Base-by-base conservation (phyloP, 2,113 vertebrate genomes). In the Clarias magur region DNA sequence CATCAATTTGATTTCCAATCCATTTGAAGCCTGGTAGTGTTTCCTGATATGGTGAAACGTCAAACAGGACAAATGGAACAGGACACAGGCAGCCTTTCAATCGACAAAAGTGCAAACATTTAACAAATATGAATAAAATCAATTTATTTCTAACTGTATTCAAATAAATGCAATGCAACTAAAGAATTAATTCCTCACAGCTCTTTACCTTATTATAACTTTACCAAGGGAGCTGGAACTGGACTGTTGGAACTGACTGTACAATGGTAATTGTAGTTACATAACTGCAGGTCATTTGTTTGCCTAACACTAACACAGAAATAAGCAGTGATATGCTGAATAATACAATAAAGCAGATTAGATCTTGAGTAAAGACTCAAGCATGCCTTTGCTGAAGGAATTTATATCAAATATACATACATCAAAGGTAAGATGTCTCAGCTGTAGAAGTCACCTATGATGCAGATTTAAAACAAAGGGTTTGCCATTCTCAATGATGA, bases 11-110 rank as follows among this genome's bases (percentile, higher is more conserved):
- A 82, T 96, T 97, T 90, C 98, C 98, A 89, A 99, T 97, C 97
- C 97, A 99, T 72, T 99, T 99, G 90, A 99, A 99, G 48, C 98
- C 98, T 7, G 98, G 98, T 53, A 99, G 94, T 3, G 98, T 99
- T 93, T 99, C 98, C 98, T 99, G 93, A 90, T 94, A 63, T 88
- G 67, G 83, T 62, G 70, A 68, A 85, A 60, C 73, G 82, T 42
- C 34, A 90, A 88, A 86, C 88, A 65, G 72, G 85, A 80, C 62
- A 90, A 42, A 91, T 30, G 85, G 23, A 87, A 88, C 79, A 88
- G 62, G 73, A 89, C 88, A 87, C 85, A 83, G 70, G 56, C 23
- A 85, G 83, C 86, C 86, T 87, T 87, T 83, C 70, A 86, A 82
- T 86, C 19, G 67, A 80, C 63, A 68, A 86, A 23, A 79, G 68